Conservation (phyloP, 2,113 vertebrate genomes). For the Prietella phreatophila region DNA sequence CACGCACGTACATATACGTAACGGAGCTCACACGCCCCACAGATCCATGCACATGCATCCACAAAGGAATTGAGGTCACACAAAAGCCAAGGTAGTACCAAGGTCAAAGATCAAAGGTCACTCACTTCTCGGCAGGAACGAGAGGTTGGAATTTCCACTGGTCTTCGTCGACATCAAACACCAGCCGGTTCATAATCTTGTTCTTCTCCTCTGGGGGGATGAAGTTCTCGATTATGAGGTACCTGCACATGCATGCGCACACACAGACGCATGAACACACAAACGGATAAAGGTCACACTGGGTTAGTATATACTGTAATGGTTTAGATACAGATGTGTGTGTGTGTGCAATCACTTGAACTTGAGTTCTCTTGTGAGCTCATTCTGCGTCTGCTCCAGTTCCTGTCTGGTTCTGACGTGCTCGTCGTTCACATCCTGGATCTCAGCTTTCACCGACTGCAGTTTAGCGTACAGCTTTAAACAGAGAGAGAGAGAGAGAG, state of each 20-base stretch:
- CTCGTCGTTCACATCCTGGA: slow-evolving; percentile 94
- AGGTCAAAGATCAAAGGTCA: slow-evolving; percentile 22
- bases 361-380: slow-evolving; percentile 95
- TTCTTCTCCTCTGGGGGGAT: slow-evolving; percentile 98
- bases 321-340: not conserved
- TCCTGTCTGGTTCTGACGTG: slow-evolving; percentile 93
- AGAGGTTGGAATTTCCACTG: slow-evolving; percentile 97
- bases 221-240: slow-evolving; percentile 98
- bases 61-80: not conserved
- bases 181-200: slow-evolving; percentile 96
- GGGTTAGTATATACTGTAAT: not conserved
- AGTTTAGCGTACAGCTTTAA: slow-evolving; percentile 91
- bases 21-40: not conserved
- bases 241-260: slow-evolving; percentile 70
- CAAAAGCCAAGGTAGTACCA: not conserved
- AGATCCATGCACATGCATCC: not conserved
- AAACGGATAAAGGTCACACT: not conserved
- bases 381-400: slow-evolving; percentile 94
- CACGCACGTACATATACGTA: not conserved
- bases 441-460: slow-evolving; percentile 94
- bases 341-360: slow-evolving; percentile 82
- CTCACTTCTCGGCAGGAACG: slow-evolving; percentile 83
- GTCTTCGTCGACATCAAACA: slow-evolving; percentile 90
- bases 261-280: not conserved
- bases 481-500: slow-evolving; percentile 38